Evolutionary conservation across 2,113 vertebrate genomes (phyloP), one percentile per base, ranked within the genome.

Genomic region (Rhabdornis inornatus): DNA sequence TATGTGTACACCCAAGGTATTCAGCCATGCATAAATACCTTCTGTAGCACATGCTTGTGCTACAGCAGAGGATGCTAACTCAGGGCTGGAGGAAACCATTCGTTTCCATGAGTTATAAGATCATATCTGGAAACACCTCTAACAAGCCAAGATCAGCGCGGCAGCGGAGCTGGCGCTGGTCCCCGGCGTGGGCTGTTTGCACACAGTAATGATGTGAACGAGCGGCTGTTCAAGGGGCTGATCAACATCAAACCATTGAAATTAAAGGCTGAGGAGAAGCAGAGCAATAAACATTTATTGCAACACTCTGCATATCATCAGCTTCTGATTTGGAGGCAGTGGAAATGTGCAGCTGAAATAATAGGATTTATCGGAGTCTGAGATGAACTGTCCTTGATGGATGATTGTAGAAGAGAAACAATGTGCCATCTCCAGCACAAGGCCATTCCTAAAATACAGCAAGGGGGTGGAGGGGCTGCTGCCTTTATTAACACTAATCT

Each of bases 271-370:
- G 92, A 95, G 94, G 88, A 93, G 89, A 90, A 71, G 84, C 94
- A 95, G 90, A 92, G 95, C 95, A 76, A 82, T 96, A 96, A 97
- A 97, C 89, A 92, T 96, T 96, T 96, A 97, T 95, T 91, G 96
- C 86, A 89, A 85, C 59, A 37, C 88, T 96, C 91, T 82, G 89
- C 33, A 42, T 90, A 94, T 95, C 91, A 90, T 95, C 91, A 93
- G 88, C 92, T 68, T 76, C 92, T 91, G 82, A 93, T 95, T 93
- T 79, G 71, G 83, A 95, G 83, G 93, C 94, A 83, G 82, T 64
- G 71, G 90, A 64, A 94, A 76, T 33, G 82, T n/a, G 77, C 91
- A 84, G 95, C 80, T 90, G 92, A 92, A 97, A 93, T 84, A 93
- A 95, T 80, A 61, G 76, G 94, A 93, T 94, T 96, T 94, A 92